Base-by-base conservation (phyloP, 2,797 vertebrate species). In the Australoheros facetus region DNA sequence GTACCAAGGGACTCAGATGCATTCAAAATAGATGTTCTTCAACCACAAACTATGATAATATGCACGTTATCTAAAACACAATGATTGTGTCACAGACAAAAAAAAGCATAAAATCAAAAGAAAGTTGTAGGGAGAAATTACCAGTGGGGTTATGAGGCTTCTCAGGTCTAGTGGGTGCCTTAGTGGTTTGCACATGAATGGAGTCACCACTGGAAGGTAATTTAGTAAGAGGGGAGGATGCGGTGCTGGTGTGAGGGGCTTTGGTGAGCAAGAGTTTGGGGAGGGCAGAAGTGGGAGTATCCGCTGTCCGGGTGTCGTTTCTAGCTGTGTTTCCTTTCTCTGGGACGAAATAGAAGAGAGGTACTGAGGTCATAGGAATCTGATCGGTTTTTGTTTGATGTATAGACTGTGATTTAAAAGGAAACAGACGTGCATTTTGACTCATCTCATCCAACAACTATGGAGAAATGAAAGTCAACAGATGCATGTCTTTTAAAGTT, bases 91-190 rank as follows among this genome's bases (percentile, higher is more conserved):
- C 64, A 69, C 26, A 69, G 64, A 51, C 26, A 3, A 69, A 53
- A 69, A 53, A 19, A 7, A 10, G 1, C 12, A 30, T 48, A 69
- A 9, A 74, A 14, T 45, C n/a, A 75, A 70, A 64, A 3, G 28
- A 37, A 75, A 82, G 59, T 42, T 77, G 9, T n/a, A 21, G 51
- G 30, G 42, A 71, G 76, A 77, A 92, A 91, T 95, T 95, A 95
- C 95, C 94, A 76, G 92, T 82, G 75, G 93, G 84, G 72, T 83
- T 90, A 86, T 79, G 88, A 78, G 86, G 70, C 79, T 88, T 94
- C 87, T 88, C 84, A 56, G 93, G 90, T 59, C 70, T 89, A 89
- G 78, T 37, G 60, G 94, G 82, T 30, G 77, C 83, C 87, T 78
- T 92, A 87, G 91, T 83, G n/a, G 84, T 81, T 77, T 80, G 86